A percentile compares a stretch with the other conserved stretches of the same genome.
phyloP scores from a whole-genome alignment of 35 echinoderm and acorn worm genomes.

The Ptychodera flava region DNA sequence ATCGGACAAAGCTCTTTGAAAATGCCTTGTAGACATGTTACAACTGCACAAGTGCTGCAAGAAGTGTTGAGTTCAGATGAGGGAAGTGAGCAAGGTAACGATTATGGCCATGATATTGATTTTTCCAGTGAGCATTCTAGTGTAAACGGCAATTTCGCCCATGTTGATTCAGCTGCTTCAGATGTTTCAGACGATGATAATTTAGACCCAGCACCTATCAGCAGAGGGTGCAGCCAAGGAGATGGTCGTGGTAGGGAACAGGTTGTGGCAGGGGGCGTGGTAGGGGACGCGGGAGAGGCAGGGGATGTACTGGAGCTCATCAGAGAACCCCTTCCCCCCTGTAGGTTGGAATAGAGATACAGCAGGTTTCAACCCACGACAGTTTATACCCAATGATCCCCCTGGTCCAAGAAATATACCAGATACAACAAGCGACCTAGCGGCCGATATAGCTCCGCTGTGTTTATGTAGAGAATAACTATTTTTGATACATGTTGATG shows the following conservation, averaged over 20 bases:
- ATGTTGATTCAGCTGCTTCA: background rate
- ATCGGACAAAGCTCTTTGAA: background rate
- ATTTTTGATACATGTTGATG: no score
- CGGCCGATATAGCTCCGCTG: no score
- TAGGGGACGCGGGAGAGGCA: background rate
- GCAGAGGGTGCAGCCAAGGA: background rate
- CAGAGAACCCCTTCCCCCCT: background rate
- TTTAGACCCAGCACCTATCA: background rate
- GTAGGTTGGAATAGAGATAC: background rate
- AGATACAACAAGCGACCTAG: no score
- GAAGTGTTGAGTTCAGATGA: background rate
- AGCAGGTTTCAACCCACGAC: no score
- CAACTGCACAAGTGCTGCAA: background rate
- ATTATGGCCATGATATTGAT: no score
- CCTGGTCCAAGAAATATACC: no score
- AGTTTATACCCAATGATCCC: no score
- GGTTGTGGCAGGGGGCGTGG: no score
- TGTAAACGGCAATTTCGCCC: background rate
- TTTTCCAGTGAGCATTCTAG: background rate
- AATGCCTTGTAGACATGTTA: background rate
- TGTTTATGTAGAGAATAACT: no score
- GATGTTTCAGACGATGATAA: background rate
- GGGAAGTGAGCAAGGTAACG: background rate
- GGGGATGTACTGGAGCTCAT: background rate
- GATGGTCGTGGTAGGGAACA: no score